These are phyloP conservation scores for Arenaria interpres DNA, from an alignment of 2,113 vertebrate genomes.

Conservation along the genomic window DNA sequence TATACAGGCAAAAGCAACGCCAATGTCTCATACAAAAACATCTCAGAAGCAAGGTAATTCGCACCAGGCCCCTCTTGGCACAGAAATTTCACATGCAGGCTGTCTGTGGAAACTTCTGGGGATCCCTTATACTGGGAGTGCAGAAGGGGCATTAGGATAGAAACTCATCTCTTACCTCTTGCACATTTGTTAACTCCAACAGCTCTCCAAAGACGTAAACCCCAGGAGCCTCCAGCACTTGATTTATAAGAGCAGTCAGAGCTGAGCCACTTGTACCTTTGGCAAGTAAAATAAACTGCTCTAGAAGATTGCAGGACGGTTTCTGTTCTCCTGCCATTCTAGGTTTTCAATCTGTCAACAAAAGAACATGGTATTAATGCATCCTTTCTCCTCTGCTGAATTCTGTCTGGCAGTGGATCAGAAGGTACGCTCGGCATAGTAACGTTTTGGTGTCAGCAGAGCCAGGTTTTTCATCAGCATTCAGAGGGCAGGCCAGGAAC, in stretches of 20 bases:
- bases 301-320: conserved; percentile 78
- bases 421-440: background rate
- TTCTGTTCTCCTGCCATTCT: conserved; percentile 88
- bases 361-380: conserved; percentile 19
- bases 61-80: background rate
- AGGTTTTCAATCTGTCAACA: conserved; percentile 70
- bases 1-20: background rate
- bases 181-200: conserved; percentile 81
- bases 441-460: background rate
- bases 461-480: background rate
- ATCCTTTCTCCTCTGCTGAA: background rate
- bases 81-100: background rate
- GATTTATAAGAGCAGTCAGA: conserved; percentile 82
- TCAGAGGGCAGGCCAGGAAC: background rate
- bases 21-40: background rate
- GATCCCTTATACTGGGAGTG: background rate
- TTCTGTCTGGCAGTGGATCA: background rate
- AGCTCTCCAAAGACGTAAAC: conserved; percentile 86
- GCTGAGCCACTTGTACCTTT: conserved; percentile 82
- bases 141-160: background rate
- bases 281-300: conserved; percentile 86
- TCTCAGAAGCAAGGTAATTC: background rate
- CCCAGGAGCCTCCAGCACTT: conserved; percentile 85
- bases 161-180: conserved; percentile 77
- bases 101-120: background rate